Evolutionary conservation across 2,797 vertebrate genomes (phyloP).

Genomic region (Pampus argenteus): DNA sequence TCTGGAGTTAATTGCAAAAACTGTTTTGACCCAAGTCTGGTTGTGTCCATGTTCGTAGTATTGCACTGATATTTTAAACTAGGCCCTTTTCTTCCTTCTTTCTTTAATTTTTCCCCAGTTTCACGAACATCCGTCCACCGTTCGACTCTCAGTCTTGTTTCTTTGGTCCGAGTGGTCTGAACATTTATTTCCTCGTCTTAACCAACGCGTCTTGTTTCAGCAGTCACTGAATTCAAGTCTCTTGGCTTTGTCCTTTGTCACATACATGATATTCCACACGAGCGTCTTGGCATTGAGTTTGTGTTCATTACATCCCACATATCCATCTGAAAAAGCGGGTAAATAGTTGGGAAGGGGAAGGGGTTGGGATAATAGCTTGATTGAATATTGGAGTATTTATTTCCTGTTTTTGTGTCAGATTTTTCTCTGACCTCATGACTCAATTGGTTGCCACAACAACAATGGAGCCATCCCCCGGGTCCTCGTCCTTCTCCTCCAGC

Average conservation of each 20-base stretch:
- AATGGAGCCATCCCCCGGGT: conserved; percentile 76
- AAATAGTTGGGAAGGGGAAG: conserved; percentile 54
- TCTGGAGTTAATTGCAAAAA: conserved; percentile 40
- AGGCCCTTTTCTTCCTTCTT: conserved; percentile 8
- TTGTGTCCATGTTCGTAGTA: conserved; percentile 68
- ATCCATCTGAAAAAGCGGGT: conserved; percentile 53
- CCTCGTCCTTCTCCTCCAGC: conserved; percentile 89
- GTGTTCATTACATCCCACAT: conserved; percentile 54
- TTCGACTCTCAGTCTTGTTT: conserved; percentile 28
- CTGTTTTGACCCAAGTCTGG: conserved; percentile 33
- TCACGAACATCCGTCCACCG: neutral
- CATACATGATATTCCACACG: conserved; percentile 29
- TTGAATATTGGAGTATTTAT: conserved; percentile 77
- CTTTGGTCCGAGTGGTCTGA: conserved; percentile 53
- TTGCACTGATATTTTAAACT: conserved; percentile 67
- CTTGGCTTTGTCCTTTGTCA: conserved; percentile 5
- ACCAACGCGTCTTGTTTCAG: conserved; percentile 27
- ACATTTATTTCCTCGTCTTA: neutral
- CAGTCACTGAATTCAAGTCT: conserved; percentile 44
- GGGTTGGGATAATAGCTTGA: conserved; percentile 74
- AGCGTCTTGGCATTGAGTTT: conserved; percentile 44
- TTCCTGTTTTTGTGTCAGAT: conserved; percentile 34
- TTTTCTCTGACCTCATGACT: conserved; percentile 33
- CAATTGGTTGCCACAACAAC: conserved; percentile 79
- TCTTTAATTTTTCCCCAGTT: neutral